These are phyloP conservation scores for Holothuria glaberrima DNA, from an alignment of 35 echinoderm and acorn worm genomes.

Conservation along the genomic window DNA sequence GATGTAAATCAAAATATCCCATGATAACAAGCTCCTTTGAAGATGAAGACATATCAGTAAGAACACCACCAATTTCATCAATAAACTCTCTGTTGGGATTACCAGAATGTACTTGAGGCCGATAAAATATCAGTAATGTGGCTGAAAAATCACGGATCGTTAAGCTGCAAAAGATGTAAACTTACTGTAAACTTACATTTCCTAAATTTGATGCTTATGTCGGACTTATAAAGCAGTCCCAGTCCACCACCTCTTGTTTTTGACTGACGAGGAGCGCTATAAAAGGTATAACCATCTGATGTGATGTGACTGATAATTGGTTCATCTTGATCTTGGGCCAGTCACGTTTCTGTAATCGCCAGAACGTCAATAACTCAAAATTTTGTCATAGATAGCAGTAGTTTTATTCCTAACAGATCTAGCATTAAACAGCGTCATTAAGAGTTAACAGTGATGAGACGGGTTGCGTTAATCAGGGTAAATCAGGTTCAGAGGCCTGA, in stretches of 20 bases:
- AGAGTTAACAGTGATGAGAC: not conserved
- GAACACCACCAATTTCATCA: slow-evolving; percentile 12
- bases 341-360: slow-evolving; percentile 42
- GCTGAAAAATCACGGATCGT: not conserved
- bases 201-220: slow-evolving; percentile 28
- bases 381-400: slow-evolving; percentile 13
- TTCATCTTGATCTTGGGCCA: slow-evolving; percentile 24
- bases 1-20: slow-evolving; percentile 30
- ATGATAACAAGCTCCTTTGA: slow-evolving; percentile 45
- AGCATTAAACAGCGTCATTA: slow-evolving; percentile 18
- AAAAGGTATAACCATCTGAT: not conserved
- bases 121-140: slow-evolving; percentile 20
- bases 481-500: not conserved
- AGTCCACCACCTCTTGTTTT: slow-evolving; percentile 15
- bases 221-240: no score
- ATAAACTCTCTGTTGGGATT: slow-evolving; percentile 30
- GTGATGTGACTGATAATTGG: slow-evolving; percentile 23
- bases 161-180: slow-evolving; percentile 15
- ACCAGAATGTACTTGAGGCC: not conserved
- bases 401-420: slow-evolving; percentile 45
- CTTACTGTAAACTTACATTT: not conserved
- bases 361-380: slow-evolving; percentile 30
- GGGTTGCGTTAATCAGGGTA: not conserved
- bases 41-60: slow-evolving; percentile 43
- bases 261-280: slow-evolving; percentile 1